phyloP scores from a whole-genome alignment of 2,797 vertebrate species.

The Liparis tanakae region DNA sequence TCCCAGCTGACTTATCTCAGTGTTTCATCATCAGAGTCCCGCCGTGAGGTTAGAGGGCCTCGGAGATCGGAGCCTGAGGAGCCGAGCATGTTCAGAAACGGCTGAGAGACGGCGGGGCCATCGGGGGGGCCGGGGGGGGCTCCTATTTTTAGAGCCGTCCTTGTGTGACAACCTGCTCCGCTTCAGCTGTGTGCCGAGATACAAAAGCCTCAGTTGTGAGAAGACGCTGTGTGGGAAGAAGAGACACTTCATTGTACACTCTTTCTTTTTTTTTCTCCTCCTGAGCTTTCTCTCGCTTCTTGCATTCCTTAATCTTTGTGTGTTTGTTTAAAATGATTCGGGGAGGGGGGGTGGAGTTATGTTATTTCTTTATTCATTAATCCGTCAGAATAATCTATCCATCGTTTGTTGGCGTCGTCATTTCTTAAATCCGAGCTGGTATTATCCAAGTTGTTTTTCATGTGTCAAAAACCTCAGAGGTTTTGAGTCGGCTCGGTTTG shows the following conservation, averaged over 20 bases:
- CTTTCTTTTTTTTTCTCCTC: neutral
- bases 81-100: constrained; percentile 47
- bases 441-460: neutral
- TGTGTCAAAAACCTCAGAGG: neutral
- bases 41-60: constrained; percentile 30
- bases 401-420: neutral
- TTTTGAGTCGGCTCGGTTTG: neutral
- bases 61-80: constrained; percentile 55
- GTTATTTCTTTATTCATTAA: neutral
- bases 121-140: constrained; percentile 8
- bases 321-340: constrained; percentile 14
- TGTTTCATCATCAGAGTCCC: constrained; percentile 14
- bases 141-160: constrained; percentile 84
- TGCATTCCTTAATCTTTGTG: constrained; percentile 19
- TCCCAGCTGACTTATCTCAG: neutral
- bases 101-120: constrained; percentile 44
- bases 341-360: neutral
- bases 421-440: neutral
- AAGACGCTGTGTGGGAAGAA: constrained; percentile 46
- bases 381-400: neutral
- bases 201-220: constrained; percentile 63
- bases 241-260: constrained; percentile 31
- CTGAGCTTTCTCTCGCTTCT: neutral
- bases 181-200: constrained; percentile 66
- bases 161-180: constrained; percentile 79